These are phyloP conservation scores for Lagothrix lagotricha DNA, from an alignment of 2,797 vertebrate genomes.

Conservation along the genomic window DNA sequence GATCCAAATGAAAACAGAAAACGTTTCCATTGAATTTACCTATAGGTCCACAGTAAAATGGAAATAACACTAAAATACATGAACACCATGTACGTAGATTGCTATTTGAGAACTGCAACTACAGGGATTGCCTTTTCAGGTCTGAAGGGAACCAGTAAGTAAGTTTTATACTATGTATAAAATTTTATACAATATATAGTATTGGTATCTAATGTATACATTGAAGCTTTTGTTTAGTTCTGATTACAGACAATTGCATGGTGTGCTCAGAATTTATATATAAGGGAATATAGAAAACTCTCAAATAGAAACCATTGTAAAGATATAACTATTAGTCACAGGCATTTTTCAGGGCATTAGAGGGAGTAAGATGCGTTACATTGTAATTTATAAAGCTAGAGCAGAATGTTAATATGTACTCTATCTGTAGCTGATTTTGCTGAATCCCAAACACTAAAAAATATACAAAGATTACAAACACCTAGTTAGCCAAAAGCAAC, in stretches of 20 bases:
- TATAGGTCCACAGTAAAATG: neutral
- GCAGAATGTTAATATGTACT: neutral
- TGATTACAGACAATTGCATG: neutral
- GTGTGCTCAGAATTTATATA: neutral
- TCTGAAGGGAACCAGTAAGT: neutral
- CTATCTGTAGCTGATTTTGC: neutral
- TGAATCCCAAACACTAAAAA: neutral
- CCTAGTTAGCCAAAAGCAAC: neutral
- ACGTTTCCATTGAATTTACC: neutral
- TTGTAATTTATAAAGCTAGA: neutral
- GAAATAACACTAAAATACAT: neutral
- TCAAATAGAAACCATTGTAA: neutral
- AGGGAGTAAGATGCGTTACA: neutral
- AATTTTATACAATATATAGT: neutral
- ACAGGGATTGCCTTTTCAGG: neutral
- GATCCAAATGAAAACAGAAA: neutral
- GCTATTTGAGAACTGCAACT: neutral
- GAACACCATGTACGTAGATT: neutral
- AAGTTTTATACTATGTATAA: neutral
- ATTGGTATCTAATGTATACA: neutral
- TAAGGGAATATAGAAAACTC: neutral
- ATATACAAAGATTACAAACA: neutral
- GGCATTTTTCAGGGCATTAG: neutral
- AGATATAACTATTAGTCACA: neutral
- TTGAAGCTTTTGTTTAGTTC: neutral